Evolutionary conservation across 1,140 invertebrate species (phyloP).

Genomic region (Diabrotica virgifera): DNA sequence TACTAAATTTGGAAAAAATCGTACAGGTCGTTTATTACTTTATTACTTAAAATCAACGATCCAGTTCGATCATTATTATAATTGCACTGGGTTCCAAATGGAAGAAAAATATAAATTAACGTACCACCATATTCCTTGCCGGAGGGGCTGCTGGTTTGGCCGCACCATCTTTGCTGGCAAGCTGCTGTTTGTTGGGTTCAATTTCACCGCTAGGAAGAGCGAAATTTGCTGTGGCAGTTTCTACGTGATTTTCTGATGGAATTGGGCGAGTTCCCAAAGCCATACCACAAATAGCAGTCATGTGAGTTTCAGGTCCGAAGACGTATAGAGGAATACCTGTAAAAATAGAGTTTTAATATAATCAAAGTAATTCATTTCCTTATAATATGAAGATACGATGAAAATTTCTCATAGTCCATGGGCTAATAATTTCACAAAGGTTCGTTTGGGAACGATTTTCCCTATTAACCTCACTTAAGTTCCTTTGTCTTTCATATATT

Average conservation of each 20-base stretch:
- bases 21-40: too few species aligned
- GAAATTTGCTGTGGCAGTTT: constrained; percentile 89
- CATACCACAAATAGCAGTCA: constrained; percentile 99
- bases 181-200: constrained; percentile 36
- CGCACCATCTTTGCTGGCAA: constrained; percentile 18
- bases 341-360: not conserved
- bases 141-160: constrained; percentile 16
- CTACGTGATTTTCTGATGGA: constrained; percentile 61
- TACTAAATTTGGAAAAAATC: too few species aligned
- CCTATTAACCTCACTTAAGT: too few species aligned
- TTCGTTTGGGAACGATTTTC: too few species aligned
- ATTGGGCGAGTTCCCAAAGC: constrained; percentile 90
- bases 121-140: constrained; percentile 6
- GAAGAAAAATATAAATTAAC: not conserved
- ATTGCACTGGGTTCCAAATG: too few species aligned
- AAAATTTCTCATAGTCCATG: too few species aligned
- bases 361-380: not conserved
- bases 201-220: constrained; percentile 78
- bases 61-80: too few species aligned
- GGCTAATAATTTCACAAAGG: too few species aligned
- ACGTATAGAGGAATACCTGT: constrained; percentile 88
- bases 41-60: too few species aligned
- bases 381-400: too few species aligned
- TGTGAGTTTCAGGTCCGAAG: constrained; percentile 98
- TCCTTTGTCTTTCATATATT: too few species aligned